Base-by-base conservation (phyloP, 2,888 invertebrate species). In the Clanis bilineata region DNA sequence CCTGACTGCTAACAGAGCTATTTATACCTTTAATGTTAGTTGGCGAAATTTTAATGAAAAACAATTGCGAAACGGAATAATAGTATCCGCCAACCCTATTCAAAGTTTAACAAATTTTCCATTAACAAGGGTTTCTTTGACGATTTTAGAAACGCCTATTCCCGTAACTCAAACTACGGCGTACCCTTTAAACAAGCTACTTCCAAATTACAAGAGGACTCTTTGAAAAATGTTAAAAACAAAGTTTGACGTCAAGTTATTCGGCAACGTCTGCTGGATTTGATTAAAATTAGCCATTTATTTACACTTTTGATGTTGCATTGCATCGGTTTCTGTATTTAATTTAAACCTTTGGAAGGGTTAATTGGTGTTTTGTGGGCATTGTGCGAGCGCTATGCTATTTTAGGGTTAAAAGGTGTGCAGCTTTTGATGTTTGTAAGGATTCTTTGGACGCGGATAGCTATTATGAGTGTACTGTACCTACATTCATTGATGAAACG, bases 321-420 rank as follows among this genome's bases (percentile, higher is more conserved):
- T 68, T 79, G 72, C 69, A 72, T 69, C 62, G 81, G 82, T 61
- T 79, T 85, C 82, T 60, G 60, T 51, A 57, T 70, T 73, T 66
- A 74, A 77, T 77, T 79, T 76, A 73, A 80, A 77, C 82, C 80
- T 80, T 80, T 80, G 76, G 70, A 71, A 61, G 65, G 65, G 72
- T 79, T 87, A 86, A 86, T 87, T 86, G 80, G 75, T 70, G 74
- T 83, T 84, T 83, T 63, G 66, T 67, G 57, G 63, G 66, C 64
- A 51, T 51, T 51, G 51, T 51, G 28, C 32, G 18, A 18, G 28
- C 12, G 47, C 15, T 51, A 28, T 32, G 62, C 67, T 72, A 71
- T 74, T 74, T 72, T 73, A 73, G 69, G 72, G 73, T 76, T 76
- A 71, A 69, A 66, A 69, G 64, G 65, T 62, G 57, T 51, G 51